A percentile compares a stretch with the other conserved stretches of the same genome.
Evolutionary conservation across 2,113 vertebrate species (phyloP).

Genomic region (Zosterops borbonicus): DNA sequence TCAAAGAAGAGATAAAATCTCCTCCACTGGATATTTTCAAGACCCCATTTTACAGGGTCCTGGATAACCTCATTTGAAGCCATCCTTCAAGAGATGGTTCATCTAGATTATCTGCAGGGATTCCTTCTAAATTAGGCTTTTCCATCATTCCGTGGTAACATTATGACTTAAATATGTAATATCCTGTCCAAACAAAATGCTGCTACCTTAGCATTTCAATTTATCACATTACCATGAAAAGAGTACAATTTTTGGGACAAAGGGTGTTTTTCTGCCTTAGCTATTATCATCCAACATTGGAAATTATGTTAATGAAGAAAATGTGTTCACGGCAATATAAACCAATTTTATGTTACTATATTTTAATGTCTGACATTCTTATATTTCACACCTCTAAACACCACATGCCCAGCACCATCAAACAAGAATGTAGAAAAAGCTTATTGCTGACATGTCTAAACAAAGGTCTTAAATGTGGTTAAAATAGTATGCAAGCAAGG

Average conservation of each 20-base stretch:
- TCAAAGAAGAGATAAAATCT: neutral
- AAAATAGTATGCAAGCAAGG: neutral
- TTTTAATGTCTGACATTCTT: neutral
- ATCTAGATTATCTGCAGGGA: neutral
- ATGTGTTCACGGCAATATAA: neutral
- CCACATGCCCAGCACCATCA: neutral
- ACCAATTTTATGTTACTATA: neutral
- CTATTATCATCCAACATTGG: neutral
- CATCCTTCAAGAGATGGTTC: neutral
- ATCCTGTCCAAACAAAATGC: neutral
- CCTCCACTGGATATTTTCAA: neutral
- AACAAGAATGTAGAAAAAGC: neutral
- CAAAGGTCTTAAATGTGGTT: neutral
- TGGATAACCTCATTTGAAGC: neutral
- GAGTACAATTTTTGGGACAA: neutral
- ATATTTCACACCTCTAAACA: neutral
- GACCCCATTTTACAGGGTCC: rapidly evolving
- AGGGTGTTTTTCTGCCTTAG: neutral
- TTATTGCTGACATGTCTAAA: neutral
- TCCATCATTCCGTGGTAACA: neutral
- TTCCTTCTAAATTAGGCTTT: neutral
- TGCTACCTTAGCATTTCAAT: neutral
- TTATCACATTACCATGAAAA: neutral
- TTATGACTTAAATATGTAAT: neutral
- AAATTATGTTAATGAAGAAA: neutral